Evolutionary conservation across 2,113 vertebrate species (phyloP).

Genomic region (Siniperca chuatsi): DNA sequence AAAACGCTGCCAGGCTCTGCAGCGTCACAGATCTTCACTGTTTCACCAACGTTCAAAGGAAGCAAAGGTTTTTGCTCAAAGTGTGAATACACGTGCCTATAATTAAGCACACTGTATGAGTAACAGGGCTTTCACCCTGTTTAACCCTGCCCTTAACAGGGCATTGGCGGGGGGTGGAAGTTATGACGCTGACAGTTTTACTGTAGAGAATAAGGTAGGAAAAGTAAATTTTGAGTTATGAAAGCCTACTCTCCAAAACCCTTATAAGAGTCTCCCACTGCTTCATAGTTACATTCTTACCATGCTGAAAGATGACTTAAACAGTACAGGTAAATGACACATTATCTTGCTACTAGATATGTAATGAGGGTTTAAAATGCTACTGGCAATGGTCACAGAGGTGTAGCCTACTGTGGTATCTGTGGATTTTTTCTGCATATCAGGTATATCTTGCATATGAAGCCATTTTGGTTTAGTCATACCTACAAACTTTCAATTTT

Average conservation of each 20-base stretch:
- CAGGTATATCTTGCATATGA: too few species aligned
- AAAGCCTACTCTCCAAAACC: neutral
- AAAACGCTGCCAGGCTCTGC: conserved; percentile 7
- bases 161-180: neutral
- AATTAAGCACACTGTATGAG: conserved; percentile 24
- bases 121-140: conserved; percentile 8
- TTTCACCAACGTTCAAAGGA: neutral
- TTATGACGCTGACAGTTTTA: neutral
- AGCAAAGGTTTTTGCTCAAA: neutral
- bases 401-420: neutral
- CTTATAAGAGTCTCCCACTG: too few species aligned
- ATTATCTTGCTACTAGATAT: neutral
- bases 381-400: conserved; percentile 1
- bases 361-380: conserved; percentile 8
- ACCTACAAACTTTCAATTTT: neutral
- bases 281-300: neutral
- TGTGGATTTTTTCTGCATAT: neutral
- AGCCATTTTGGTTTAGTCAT: conserved; percentile 1
- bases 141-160: neutral
- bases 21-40: neutral
- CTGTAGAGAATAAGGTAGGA: neutral
- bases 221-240: neutral
- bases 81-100: neutral
- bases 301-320: neutral
- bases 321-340: neutral